Conservation (phyloP, 1,140 invertebrate genomes). For the Amyelois transitella region DNA sequence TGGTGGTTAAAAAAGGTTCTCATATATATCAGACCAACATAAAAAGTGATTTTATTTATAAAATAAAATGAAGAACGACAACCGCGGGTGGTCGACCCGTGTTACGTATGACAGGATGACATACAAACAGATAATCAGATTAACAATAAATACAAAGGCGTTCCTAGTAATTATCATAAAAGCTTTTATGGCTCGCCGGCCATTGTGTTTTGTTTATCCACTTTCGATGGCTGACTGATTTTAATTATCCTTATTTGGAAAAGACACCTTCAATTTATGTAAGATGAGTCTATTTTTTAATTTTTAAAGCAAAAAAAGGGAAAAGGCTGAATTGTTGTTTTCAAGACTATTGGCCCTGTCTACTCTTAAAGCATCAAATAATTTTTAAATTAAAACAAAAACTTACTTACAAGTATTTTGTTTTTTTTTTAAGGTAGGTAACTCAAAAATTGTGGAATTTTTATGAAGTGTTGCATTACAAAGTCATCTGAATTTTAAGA, state of each 20-base stretch:
- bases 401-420: neutral
- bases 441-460: too few species aligned
- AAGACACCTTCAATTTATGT: too few species aligned
- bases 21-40: neutral
- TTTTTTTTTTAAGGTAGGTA: too few species aligned
- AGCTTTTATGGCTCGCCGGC: neutral
- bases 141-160: constrained; percentile 24
- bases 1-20: too few species aligned
- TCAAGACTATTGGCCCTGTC: too few species aligned
- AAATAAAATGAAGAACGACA: neutral
- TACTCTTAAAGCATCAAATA: too few species aligned
- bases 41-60: neutral
- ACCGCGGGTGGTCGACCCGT: constrained; percentile 33
- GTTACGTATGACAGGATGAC: constrained; percentile 20
- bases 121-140: constrained; percentile 41
- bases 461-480: too few species aligned
- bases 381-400: too few species aligned
- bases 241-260: neutral
- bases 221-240: neutral
- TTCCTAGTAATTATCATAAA: constrained; percentile 5
- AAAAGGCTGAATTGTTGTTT: too few species aligned
- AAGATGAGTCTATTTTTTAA: too few species aligned
- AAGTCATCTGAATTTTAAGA: neutral
- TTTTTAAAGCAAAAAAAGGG: too few species aligned
- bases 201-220: neutral